Evolutionary conservation across 2,888 invertebrate species (phyloP).

Genomic region (Pyrocoelia pectoralis): DNA sequence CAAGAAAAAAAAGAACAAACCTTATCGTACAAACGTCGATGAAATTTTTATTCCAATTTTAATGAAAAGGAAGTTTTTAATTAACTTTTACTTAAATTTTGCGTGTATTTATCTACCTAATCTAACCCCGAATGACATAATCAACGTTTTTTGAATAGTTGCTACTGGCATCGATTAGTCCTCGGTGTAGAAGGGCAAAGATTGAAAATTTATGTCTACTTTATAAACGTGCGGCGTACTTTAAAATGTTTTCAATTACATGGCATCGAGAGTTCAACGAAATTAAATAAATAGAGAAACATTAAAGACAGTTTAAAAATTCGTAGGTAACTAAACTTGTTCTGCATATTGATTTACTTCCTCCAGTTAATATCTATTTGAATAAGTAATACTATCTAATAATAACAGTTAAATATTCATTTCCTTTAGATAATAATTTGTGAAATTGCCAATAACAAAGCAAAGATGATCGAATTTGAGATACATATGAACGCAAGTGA

Average conservation of each 20-base stretch:
- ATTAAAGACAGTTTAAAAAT: not conserved
- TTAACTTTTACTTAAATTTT: not conserved
- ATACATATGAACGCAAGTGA: no score
- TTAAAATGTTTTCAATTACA: slow-evolving; percentile 25
- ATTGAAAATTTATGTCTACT: slow-evolving; percentile 32
- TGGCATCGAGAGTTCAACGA: not conserved
- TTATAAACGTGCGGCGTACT: slow-evolving; percentile 24
- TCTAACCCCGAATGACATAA: not conserved
- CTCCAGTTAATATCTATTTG: no score
- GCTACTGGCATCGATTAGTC: slow-evolving; percentile 31
- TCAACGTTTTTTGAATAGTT: slow-evolving; percentile 31
- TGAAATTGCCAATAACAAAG: no score
- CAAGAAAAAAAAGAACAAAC: not conserved
- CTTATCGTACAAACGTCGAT: no score
- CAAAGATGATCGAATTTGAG: no score
- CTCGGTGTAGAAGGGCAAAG: slow-evolving; percentile 30
- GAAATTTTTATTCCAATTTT: no score
- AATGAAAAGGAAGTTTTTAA: no score
- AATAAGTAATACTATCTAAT: no score
- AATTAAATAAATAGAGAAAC: slow-evolving; percentile 8
- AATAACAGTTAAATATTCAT: no score
- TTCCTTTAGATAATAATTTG: no score
- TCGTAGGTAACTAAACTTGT: not conserved
- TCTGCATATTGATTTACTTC: no score
- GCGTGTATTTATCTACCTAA: not conserved